Evolutionary conservation across 2,797 vertebrate species (phyloP), one percentile per base, ranked within the genome.

Genomic region (Allobates femoralis): DNA sequence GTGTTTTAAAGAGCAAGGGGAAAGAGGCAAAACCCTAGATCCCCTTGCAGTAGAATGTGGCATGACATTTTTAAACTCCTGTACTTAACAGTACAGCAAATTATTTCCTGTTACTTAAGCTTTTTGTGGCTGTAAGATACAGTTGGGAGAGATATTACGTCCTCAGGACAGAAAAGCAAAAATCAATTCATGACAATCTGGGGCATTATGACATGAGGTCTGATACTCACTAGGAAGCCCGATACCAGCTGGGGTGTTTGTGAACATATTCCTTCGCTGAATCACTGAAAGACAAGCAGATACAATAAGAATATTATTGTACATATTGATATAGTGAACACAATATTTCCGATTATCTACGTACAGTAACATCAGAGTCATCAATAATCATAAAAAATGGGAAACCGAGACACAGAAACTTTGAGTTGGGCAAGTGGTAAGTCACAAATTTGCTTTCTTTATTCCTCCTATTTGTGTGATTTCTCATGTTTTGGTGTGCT

Each of bases 191-290:
- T 51, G 23, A 26, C 30, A 18, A 77, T 30, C 28, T 77, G 10
- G 21, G 50, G 7, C n/a, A 32, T 53, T 16, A 2, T 18, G 30
- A 32, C 11, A n/a, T 55, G 28, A 32, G 51, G n/a, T 56, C 55
- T 46, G 21, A 41, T 41, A 97, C 97, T 98, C 92, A 99, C 98
- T 98, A 98, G 89, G 97, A 98, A 51, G 96, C 97, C 98, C 97
- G 98, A 83, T 99, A 99, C 97, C 96, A 99, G 46, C 95, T 96
- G 37, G 97, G 95, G 85, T 98, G 96, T 53, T 90, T 86, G 82
- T 98, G 97, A 87, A 99, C 93, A 88, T 97, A 99, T 56, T 93
- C 91, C 91, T 96, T 97, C 76, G 98, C 93, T 0, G 97, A 95
- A 46, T 97, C 96, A 71, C 97, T 99, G 93, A 53, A 91, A 37